Base-by-base conservation (phyloP, 2,888 invertebrate genomes). In the Trichopria drosophilae region DNA sequence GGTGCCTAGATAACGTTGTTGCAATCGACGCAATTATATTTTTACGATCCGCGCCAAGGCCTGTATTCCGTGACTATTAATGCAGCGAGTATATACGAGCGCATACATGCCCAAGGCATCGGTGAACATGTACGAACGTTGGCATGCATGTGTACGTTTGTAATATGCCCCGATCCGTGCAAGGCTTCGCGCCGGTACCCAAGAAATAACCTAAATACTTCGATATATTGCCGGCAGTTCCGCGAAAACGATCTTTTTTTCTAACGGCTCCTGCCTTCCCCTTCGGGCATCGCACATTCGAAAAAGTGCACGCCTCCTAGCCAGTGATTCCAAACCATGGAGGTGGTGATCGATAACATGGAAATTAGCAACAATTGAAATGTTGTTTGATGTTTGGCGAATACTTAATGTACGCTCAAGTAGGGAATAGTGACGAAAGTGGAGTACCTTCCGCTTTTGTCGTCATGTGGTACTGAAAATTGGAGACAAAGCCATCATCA, bases 21-120 rank as follows among this genome's bases (percentile, higher is more conserved):
- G 73, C 72, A 73, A 73, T 72, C 63, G 65, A 58, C 61, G 68
- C 65, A 67, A 70, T 70, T 70, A 70, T 64, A 67, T 67, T 70
- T 70, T 69, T 70, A 70, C 68, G 68, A 70, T 67, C 65, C 59
- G 40, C 60, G 58, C 63, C 68, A 67, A 69, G 68, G 66, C 66
- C 66, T 64, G 57, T 59, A 57, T 60, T 58, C 57, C 55, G 54
- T 57, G 54, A 56, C 62, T 63, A 61, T 59, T 59, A 62, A 59
- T 57, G 53, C 47, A 31, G 31, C 29, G 22, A 24, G 37, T 34
- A 35, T n/a, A n/a, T 37, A 32, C 32, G 42, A 49, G 42, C 47
- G 29, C 44, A 16, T 28, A 19, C 26, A 20, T 22, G 35, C 53
- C 50, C n/a, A n/a, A n/a, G n/a, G n/a, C n/a, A n/a, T n/a, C n/a